These are phyloP conservation scores for Sinella curviseta DNA, from an alignment of 1,140 invertebrate genomes.

Conservation along the genomic window DNA sequence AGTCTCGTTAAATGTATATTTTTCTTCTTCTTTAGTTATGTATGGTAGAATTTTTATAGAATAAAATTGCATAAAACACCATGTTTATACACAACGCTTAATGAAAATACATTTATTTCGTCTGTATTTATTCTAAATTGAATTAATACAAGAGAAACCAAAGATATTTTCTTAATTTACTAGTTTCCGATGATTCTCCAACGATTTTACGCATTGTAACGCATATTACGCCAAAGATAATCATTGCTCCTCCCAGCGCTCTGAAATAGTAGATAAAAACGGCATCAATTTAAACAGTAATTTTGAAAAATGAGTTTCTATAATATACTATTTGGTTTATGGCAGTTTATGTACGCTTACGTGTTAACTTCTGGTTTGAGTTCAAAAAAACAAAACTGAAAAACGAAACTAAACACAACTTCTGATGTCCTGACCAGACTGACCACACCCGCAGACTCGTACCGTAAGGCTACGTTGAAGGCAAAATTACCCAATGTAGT, in stretches of 20 bases:
- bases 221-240: not conserved
- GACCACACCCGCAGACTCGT: slow-evolving; percentile 1
- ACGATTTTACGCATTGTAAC: not conserved
- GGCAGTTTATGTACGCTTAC: no score
- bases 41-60: no score
- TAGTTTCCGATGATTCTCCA: not conserved
- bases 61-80: no score
- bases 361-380: not conserved
- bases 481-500: not conserved
- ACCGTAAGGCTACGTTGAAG: not conserved
- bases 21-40: no score
- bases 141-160: slow-evolving; percentile 10
- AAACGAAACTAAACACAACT: slow-evolving; percentile 4
- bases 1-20: no score
- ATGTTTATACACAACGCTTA: no score
- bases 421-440: not conserved
- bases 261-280: not conserved
- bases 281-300: not conserved
- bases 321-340: no score
- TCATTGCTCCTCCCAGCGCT: not conserved
- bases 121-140: not conserved
- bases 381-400: not conserved
- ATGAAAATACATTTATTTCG: not conserved
- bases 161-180: not conserved
- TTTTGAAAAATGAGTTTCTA: not conserved